These are phyloP conservation scores for Enteromius unitaeniatus DNA, from an alignment of 2,797 vertebrate genomes.

Conservation along the genomic window DNA sequence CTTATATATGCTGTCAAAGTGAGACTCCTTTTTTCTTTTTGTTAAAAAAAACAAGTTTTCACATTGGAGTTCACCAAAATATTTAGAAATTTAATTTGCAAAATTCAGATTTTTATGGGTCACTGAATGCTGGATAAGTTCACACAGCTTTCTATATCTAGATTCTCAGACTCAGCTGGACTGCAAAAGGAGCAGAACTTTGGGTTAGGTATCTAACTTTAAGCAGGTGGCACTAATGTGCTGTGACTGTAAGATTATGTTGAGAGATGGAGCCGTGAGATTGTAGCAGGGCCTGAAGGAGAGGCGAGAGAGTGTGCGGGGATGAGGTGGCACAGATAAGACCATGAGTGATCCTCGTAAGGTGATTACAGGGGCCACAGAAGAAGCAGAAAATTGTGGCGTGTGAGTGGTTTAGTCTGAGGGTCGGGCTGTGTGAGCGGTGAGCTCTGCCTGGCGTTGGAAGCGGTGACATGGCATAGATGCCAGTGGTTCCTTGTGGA, in stretches of 20 bases:
- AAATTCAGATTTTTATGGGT: conserved; percentile 13
- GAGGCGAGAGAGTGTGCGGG: conserved; percentile 38
- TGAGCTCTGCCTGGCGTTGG: conserved; percentile 41
- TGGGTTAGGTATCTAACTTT: conserved; percentile 46
- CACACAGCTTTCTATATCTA: background rate
- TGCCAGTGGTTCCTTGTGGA: conserved; percentile 56
- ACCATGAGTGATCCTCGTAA: conserved; percentile 58
- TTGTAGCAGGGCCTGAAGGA: conserved; percentile 41
- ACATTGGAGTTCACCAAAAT: background rate
- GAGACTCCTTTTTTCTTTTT: background rate
- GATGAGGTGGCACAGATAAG: conserved; percentile 57
- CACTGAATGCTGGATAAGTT: conserved; percentile 3
- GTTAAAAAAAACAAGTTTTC: background rate
- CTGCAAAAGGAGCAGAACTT: conserved; percentile 37
- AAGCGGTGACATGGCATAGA: conserved; percentile 41
- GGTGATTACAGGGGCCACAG: conserved; percentile 60
- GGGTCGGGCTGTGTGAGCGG: conserved; percentile 14
- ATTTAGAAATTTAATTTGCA: background rate
- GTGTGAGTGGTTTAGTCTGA: conserved; percentile 33
- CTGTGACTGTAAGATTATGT: conserved; percentile 51
- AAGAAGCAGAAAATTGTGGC: conserved; percentile 58
- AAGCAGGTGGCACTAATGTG: conserved; percentile 42
- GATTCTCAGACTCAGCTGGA: conserved; percentile 30
- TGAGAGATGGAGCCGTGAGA: conserved; percentile 49
- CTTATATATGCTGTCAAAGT: background rate